phyloP scores from a whole-genome alignment of 2,888 invertebrate genomes.

The Allacma fusca region DNA sequence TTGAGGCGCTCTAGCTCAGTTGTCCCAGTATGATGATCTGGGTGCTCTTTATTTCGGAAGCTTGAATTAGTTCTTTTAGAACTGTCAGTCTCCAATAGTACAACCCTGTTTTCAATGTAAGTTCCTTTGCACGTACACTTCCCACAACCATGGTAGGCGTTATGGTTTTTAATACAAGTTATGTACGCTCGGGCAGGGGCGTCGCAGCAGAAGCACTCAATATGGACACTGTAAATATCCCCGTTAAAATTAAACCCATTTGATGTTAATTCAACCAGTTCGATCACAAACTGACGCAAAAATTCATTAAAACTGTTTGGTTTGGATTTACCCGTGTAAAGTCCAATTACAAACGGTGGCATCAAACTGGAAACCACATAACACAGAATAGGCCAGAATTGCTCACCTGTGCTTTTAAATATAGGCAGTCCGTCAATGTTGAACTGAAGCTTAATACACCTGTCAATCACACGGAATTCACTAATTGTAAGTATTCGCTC shows the following conservation, averaged over 20 bases:
- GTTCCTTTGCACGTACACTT: constrained; percentile 59
- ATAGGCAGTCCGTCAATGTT: constrained; percentile 19
- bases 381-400: constrained; percentile 24
- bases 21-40: too few species aligned
- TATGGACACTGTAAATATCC: constrained; percentile 28
- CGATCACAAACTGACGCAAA: constrained; percentile 50
- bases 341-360: constrained; percentile 33
- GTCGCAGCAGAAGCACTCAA: constrained; percentile 61
- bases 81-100: too few species aligned
- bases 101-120: too few species aligned
- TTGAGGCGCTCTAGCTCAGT: too few species aligned
- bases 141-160: constrained; percentile 62
- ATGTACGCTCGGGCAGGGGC: constrained; percentile 62
- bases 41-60: too few species aligned
- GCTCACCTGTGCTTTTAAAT: not conserved
- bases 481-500: too few species aligned
- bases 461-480: not conserved
- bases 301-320: constrained; percentile 44
- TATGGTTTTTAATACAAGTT: too few species aligned
- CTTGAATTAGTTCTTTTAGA: too few species aligned
- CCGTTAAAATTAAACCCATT: constrained; percentile 37
- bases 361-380: not conserved
- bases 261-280: constrained; percentile 25
- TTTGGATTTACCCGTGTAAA: constrained; percentile 41
- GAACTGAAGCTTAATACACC: too few species aligned